Percentiles rank a stretch among this genome's conserved stretches.
Evolutionary conservation across 2,113 vertebrate species (phyloP).

Genomic region (Probosciger aterrimus): DNA sequence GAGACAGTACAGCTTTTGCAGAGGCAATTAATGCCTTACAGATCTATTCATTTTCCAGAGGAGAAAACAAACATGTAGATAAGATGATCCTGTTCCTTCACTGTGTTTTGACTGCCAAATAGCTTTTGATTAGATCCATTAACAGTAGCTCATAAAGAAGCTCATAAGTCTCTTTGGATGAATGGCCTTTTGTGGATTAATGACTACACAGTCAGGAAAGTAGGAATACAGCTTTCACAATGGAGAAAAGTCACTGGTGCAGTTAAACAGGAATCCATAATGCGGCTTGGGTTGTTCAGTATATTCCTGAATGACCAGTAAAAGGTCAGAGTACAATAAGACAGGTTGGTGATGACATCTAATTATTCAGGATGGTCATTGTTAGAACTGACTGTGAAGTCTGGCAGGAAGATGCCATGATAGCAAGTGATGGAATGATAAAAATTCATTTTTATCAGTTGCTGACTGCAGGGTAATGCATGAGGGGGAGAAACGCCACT

Average conservation of each 20-base stretch:
- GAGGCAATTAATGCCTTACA: not conserved
- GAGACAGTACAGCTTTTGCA: not conserved
- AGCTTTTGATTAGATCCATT: not conserved
- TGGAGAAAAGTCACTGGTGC: not conserved
- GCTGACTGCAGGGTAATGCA: not conserved
- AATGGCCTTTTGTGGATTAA: not conserved
- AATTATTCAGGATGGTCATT: not conserved
- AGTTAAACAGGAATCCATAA: not conserved
- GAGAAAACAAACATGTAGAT: not conserved
- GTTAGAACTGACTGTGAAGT: not conserved
- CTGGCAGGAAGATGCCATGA: not conserved
- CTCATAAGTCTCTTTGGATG: not conserved
- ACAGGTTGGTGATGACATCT: not conserved
- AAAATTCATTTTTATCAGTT: not conserved
- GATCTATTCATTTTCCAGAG: not conserved
- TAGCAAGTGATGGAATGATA: not conserved
- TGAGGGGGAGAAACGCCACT: not conserved
- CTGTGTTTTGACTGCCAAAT: not conserved
- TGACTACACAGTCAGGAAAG: not conserved
- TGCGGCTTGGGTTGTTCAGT: not conserved
- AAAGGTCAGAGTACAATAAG: not conserved
- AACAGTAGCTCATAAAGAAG: not conserved
- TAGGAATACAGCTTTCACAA: not conserved
- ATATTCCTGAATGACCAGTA: not conserved
- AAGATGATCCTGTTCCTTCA: not conserved